Evolutionary conservation across 2,113 vertebrate genomes (phyloP).

Genomic region (Tragelaphus scriptus): DNA sequence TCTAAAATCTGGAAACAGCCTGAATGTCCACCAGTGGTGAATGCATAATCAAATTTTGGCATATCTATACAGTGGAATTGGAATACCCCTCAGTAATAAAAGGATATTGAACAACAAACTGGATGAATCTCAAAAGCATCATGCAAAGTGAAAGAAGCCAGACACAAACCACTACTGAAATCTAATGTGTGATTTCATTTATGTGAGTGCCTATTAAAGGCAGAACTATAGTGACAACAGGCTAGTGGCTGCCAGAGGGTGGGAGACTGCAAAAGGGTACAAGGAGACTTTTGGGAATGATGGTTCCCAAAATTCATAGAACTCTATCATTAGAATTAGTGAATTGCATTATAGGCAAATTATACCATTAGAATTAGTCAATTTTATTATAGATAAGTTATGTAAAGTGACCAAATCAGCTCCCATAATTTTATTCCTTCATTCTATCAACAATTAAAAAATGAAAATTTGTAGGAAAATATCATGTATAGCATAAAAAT

Average conservation of each 20-base stretch:
- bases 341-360: not conserved
- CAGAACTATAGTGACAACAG: not conserved
- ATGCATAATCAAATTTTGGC: not conserved
- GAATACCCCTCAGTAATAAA: not conserved
- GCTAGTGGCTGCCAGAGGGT: not conserved
- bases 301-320: not conserved
- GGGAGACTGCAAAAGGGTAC: not conserved
- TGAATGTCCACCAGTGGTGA: not conserved
- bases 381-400: constrained; percentile 1
- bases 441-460: not conserved
- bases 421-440: not conserved
- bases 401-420: not conserved
- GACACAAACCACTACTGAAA: not conserved
- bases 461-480: not conserved
- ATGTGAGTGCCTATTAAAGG: not conserved
- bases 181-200: not conserved
- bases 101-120: not conserved
- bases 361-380: not conserved
- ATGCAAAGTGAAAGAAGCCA: not conserved
- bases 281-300: not conserved
- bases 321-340: not conserved
- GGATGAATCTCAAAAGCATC: not conserved
- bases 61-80: not conserved
- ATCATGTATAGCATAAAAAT: not conserved
- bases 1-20: not conserved